Percentiles rank a stretch among this genome's conserved stretches.
These are phyloP conservation scores for Alviniconcha strummeri DNA, from an alignment of 2,888 invertebrate species.

Conservation along the genomic window DNA sequence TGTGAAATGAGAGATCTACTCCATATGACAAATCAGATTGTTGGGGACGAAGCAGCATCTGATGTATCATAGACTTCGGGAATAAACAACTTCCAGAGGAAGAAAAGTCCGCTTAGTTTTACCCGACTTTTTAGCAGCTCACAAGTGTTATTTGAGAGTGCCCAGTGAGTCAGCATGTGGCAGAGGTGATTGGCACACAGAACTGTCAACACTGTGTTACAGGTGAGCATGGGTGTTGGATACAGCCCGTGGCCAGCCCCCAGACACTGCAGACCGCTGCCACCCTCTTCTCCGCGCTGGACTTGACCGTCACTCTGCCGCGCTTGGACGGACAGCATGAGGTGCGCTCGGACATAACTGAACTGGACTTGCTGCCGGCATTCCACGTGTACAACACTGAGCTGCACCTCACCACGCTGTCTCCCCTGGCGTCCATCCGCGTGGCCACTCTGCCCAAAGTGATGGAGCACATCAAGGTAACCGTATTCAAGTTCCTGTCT, in stretches of 20 bases:
- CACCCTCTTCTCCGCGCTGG: conserved; percentile 53
- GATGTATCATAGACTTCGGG: too few relatives aligned
- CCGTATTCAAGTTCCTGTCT: not conserved
- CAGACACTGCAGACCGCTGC: conserved; percentile 50
- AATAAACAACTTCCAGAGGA: too few relatives aligned
- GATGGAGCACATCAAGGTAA: conserved; percentile 61
- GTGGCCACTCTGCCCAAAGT: conserved; percentile 54
- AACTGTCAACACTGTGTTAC: not conserved
- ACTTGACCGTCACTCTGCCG: conserved; percentile 52
- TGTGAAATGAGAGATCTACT: too few relatives aligned
- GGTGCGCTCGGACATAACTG: conserved; percentile 50
- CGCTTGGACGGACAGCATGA: conserved; percentile 57
- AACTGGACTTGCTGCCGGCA: conserved; percentile 64
- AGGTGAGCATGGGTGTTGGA: conserved; percentile 32
- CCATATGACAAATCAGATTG: too few relatives aligned
- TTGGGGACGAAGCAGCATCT: too few relatives aligned
- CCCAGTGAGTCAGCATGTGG: too few relatives aligned
- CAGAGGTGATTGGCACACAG: too few relatives aligned
- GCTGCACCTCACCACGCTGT: conserved; percentile 60
- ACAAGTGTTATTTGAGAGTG: too few relatives aligned
- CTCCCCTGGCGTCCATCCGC: conserved; percentile 56
- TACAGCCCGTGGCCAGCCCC: conserved; percentile 13
- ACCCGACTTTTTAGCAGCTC: too few relatives aligned
- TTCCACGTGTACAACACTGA: conserved; percentile 66
- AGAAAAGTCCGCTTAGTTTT: too few relatives aligned